These are phyloP conservation scores for Diabrotica virgifera DNA, from an alignment of 1,140 invertebrate genomes.

Conservation along the genomic window DNA sequence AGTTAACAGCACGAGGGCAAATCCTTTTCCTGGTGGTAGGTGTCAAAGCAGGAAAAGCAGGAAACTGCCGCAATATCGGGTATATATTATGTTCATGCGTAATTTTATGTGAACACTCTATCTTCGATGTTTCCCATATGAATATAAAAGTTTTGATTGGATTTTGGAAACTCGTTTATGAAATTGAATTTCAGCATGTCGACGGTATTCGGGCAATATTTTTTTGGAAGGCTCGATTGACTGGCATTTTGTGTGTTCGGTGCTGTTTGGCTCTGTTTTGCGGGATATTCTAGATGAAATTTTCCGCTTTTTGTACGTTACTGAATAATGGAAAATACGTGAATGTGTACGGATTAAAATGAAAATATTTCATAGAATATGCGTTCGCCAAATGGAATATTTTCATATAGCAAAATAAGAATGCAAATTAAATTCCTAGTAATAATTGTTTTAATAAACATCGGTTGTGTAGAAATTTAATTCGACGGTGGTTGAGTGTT, in stretches of 20 bases:
- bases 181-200: not conserved
- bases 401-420: not conserved
- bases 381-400: not conserved
- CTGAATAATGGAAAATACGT: not conserved
- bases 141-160: constrained; percentile 1
- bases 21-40: no score
- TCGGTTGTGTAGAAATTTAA: no score
- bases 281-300: not conserved
- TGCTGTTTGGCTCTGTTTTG: not conserved
- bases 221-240: not conserved
- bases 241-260: not conserved
- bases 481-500: no score
- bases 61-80: not conserved
- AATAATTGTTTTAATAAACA: no score
- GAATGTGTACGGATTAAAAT: not conserved
- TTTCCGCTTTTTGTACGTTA: not conserved
- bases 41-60: no score
- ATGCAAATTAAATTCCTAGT: not conserved
- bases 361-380: no score
- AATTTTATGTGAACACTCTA: not conserved
- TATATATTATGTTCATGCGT: not conserved
- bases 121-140: not conserved
- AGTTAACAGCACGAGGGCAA: no score
- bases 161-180: constrained; percentile 2
- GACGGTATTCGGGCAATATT: not conserved